Conservation (phyloP, 2,113 vertebrate species). For the Riparia riparia region DNA sequence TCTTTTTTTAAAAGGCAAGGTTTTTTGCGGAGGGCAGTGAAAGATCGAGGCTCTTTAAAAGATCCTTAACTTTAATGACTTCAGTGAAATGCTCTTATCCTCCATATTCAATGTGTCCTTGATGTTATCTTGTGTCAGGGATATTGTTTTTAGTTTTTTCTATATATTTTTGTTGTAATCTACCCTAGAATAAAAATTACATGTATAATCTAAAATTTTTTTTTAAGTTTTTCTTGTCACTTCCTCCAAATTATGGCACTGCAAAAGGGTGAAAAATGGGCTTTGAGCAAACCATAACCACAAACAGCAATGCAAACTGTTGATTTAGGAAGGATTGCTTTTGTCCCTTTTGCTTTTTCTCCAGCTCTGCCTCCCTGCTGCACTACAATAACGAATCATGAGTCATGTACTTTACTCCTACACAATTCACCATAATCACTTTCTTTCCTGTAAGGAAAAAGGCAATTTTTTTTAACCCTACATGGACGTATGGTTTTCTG, state of each 20-base stretch:
- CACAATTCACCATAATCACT: slow-evolving; percentile 10
- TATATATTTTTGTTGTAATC: neutral
- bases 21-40: neutral
- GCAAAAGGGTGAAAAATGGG: neutral
- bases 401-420: slow-evolving; percentile 56
- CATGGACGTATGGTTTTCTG: neutral
- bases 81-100: neutral
- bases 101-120: neutral
- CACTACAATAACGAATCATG: neutral
- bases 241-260: neutral
- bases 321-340: neutral
- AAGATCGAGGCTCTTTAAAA: neutral
- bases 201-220: neutral
- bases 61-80: neutral
- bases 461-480: neutral
- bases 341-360: slow-evolving; percentile 29
- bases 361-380: neutral
- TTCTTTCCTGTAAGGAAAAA: slow-evolving; percentile 15
- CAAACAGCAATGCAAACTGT: neutral
- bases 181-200: neutral
- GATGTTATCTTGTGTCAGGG: neutral
- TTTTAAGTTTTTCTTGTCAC: neutral
- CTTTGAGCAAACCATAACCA: neutral
- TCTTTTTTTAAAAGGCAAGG: neutral
- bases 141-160: neutral